phyloP scores from a whole-genome alignment of 1,140 invertebrate genomes.

The Euglossa dilemma region DNA sequence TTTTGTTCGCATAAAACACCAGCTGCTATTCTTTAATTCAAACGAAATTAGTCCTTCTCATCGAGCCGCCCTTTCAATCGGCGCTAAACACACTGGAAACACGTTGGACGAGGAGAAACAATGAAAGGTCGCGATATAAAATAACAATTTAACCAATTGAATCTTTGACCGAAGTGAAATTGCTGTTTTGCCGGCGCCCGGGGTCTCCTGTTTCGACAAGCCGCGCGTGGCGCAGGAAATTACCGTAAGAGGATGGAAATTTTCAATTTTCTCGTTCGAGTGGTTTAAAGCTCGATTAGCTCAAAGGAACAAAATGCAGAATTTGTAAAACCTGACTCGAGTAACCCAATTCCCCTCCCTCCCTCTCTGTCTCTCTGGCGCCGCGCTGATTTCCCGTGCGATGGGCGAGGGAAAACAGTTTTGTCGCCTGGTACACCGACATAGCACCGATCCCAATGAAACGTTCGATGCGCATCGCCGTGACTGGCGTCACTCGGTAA shows the following conservation, averaged over 20 bases:
- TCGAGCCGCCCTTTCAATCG: neutral
- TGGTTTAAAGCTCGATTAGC: constrained; percentile 21
- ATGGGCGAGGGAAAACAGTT: constrained; percentile 18
- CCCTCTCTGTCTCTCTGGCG: no score
- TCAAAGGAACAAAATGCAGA: constrained; percentile 7
- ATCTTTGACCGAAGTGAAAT: neutral
- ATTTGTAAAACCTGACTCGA: constrained; percentile 6
- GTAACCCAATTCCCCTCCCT: constrained; percentile 31
- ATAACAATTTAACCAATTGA: neutral
- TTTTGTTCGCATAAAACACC: accelerated
- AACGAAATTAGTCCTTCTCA: neutral
- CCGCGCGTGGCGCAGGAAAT: neutral
- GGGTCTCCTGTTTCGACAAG: neutral
- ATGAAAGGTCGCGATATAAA: neutral
- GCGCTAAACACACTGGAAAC: neutral
- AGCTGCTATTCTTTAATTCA: neutral
- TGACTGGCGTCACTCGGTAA: constrained; percentile 62
- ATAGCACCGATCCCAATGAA: constrained; percentile 45
- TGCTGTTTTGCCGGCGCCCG: neutral
- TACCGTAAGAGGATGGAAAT: constrained; percentile 6
- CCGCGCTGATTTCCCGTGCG: constrained; percentile 15
- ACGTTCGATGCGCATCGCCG: constrained; percentile 45
- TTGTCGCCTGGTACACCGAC: constrained; percentile 35
- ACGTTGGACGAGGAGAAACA: neutral
- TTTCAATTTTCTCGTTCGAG: constrained; percentile 17